Conservation (phyloP, 2,797 vertebrate species). For the Cyprinella venusta region DNA sequence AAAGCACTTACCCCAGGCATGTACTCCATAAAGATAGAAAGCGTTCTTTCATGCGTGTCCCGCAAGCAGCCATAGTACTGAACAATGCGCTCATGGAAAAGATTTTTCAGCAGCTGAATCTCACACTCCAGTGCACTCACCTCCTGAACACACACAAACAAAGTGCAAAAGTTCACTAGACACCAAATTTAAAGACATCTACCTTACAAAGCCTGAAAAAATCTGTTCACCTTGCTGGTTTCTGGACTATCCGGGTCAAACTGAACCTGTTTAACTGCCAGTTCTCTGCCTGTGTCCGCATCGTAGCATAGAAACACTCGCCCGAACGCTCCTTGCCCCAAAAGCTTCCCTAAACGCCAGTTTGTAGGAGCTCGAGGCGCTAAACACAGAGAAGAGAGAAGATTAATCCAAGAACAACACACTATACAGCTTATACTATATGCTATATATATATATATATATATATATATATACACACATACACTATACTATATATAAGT, state of each 20-base stretch:
- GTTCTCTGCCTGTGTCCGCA: slow-evolving; percentile 93
- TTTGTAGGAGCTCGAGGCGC: slow-evolving; percentile 97
- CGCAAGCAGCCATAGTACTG: slow-evolving; percentile 98
- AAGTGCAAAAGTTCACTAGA: neutral
- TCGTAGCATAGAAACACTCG: slow-evolving; percentile 96
- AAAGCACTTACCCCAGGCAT: slow-evolving; percentile 92
- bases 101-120: slow-evolving; percentile 97
- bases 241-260: slow-evolving; percentile 97
- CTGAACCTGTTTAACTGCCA: slow-evolving; percentile 98
- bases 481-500: no score
- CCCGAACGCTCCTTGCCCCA: slow-evolving; percentile 97
- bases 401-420: neutral
- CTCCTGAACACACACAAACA: slow-evolving; percentile 79
- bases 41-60: slow-evolving; percentile 90
- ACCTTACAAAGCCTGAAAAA: neutral
- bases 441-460: no score
- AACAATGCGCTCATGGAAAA: slow-evolving; percentile 94
- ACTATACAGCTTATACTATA: neutral
- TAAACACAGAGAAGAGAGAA: slow-evolving; percentile 60
- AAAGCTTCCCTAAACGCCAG: slow-evolving; percentile 95
- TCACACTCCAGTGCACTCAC: slow-evolving; percentile 98
- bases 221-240: slow-evolving; percentile 89
- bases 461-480: no score
- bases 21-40: slow-evolving; percentile 99
- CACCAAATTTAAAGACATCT: neutral